These are phyloP conservation scores for Drosophila ironensis DNA, from an alignment of 1,140 invertebrate species.

Conservation along the genomic window DNA sequence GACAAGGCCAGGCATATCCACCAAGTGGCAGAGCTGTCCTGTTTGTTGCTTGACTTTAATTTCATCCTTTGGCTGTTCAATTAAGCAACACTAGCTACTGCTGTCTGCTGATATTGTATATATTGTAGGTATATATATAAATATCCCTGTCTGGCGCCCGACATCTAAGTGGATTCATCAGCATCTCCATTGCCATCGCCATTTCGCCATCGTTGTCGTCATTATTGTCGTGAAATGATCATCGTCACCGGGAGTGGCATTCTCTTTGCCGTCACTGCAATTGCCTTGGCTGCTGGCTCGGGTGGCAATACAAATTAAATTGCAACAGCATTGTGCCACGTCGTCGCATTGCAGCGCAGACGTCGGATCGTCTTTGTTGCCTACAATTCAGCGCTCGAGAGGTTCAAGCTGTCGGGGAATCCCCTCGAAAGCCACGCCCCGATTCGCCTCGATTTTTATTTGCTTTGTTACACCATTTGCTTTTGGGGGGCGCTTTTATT, in stretches of 20 bases:
- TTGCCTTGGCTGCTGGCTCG: slow-evolving; percentile 34
- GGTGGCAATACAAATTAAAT: slow-evolving; percentile 76
- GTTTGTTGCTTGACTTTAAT: slow-evolving; percentile 27
- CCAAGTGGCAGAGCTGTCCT: not conserved
- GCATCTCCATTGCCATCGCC: slow-evolving; percentile 32
- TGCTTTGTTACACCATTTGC: slow-evolving; percentile 51
- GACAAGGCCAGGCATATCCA: too few relatives aligned
- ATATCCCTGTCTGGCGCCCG: slow-evolving; percentile 26
- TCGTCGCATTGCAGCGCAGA: slow-evolving; percentile 21
- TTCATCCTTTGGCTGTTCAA: slow-evolving; percentile 63
- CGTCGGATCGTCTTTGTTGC: slow-evolving; percentile 67
- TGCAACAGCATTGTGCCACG: slow-evolving; percentile 70
- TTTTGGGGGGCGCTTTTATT: slow-evolving; percentile 64
- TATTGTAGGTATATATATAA: not conserved
- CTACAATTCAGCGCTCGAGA: slow-evolving; percentile 50
- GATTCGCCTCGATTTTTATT: slow-evolving; percentile 38
- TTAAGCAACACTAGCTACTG: slow-evolving; percentile 44
- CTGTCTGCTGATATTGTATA: not conserved
- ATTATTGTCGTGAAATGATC: slow-evolving; percentile 30
- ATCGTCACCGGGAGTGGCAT: slow-evolving; percentile 22
- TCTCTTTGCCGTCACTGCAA: slow-evolving; percentile 43
- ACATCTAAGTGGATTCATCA: slow-evolving; percentile 74
- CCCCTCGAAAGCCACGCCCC: not conserved
- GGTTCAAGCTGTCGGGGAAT: slow-evolving; percentile 50
- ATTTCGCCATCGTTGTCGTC: slow-evolving; percentile 31